Conservation (phyloP, 53 echinoderm and acorn worm species). For the Crossaster papposus region DNA sequence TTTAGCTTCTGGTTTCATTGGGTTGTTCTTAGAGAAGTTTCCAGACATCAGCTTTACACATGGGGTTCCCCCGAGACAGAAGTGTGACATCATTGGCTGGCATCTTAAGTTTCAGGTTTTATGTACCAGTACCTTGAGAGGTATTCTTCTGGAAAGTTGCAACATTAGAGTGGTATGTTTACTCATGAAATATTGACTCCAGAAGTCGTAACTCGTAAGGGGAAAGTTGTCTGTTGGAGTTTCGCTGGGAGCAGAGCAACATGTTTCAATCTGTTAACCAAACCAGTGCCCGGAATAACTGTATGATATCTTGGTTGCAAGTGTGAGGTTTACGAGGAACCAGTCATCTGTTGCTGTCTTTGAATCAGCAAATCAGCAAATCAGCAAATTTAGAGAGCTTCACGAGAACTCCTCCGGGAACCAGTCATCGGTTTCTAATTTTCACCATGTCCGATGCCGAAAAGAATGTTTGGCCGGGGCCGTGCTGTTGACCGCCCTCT, state of each 20-base stretch:
- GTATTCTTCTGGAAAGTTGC: not conserved
- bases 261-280: not conserved
- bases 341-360: not conserved
- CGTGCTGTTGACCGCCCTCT: constrained; percentile 42
- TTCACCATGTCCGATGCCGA: not conserved
- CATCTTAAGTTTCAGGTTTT: constrained; percentile 11
- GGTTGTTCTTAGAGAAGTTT: not conserved
- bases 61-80: not conserved
- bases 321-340: not conserved
- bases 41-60: not conserved
- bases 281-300: not conserved
- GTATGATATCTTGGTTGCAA: not conserved
- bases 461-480: constrained; percentile 26
- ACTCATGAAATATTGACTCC: not conserved
- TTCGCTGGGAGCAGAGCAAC: not conserved
- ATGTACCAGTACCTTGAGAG: not conserved
- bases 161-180: not conserved
- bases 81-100: not conserved
- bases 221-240: not conserved
- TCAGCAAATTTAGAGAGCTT: not conserved
- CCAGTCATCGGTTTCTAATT: not conserved
- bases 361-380: not conserved
- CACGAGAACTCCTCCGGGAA: not conserved
- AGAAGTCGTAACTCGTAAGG: not conserved
- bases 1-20: not conserved